Evolutionary conservation across 2,113 vertebrate genomes (phyloP), one percentile per base, ranked within the genome.

Genomic region (Symphodus melops): DNA sequence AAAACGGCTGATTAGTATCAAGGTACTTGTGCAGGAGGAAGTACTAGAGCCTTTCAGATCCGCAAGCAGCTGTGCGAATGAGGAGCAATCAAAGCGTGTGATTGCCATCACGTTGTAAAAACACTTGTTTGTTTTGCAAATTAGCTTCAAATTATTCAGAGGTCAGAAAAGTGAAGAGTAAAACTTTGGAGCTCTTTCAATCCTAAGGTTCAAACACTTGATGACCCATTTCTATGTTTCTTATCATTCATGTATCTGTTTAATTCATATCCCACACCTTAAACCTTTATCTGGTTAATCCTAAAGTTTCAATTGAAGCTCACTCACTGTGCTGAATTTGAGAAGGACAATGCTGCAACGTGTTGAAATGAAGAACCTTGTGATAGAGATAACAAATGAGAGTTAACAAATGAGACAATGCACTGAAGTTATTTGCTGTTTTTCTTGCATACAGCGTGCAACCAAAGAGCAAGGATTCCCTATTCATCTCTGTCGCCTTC

Each of bases 1-100:
- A 90, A 90, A 91, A 87, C 69, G 78, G 82, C 83, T 94, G 91
- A 95, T 94, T 94, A 93, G 81, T 73, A 88, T 88, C 88, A 92
- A 91, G 90, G 88, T 91, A 90, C 89, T 94, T 88, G 83, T 91
- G 88, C 84, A 72, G 83, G 86, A 91, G 92, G 91, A 94, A 93
- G 89, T 74, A 73, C 68, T 63, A 68, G 81, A 91, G 85, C 23
- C 84, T 86, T 89, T 89, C 86, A 84, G 71, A 91, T 86, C 72
- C 71, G 81, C 85, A 92, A 87, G 87, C 93, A 94, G 91, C 92
- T 93, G 92, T 87, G 91, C 48, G 8, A 72, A 83, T 82, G 81
- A 82, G 86, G 79, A 52, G 81, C 79, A 91, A 93, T 93, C 88
- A 93, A 88, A 92, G 77, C 57, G 71, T 88, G 73, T 92, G 89